Percentiles rank a stretch among this genome's conserved stretches.
Conservation (phyloP, 2,888 invertebrate species). For the Parnassius orleans region DNA sequence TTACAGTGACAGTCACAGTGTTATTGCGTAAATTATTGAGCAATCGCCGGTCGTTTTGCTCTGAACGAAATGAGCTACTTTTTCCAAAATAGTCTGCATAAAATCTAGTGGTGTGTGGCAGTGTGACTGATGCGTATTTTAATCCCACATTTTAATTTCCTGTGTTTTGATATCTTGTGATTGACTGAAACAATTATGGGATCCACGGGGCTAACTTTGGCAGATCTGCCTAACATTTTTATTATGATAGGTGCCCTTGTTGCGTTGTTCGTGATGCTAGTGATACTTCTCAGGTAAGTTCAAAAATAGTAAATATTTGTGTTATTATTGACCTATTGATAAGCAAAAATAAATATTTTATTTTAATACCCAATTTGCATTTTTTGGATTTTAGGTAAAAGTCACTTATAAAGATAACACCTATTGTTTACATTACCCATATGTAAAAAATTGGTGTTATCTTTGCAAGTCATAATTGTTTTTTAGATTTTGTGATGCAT, state of each 20-base stretch:
- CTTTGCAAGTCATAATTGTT: no score
- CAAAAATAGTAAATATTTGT: not conserved
- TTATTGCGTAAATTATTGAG: slow-evolving; percentile 47
- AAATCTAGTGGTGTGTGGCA: slow-evolving; percentile 46
- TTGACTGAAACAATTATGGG: slow-evolving; percentile 53
- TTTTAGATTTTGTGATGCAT: no score
- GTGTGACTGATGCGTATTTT: slow-evolving; percentile 54
- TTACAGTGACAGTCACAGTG: slow-evolving; percentile 44
- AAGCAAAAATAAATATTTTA: no score
- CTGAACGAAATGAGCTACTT: slow-evolving; percentile 34
- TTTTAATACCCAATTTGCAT: no score
- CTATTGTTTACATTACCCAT: no score
- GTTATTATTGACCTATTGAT: not conserved
- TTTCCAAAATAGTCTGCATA: slow-evolving; percentile 44
- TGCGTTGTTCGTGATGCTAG: slow-evolving; percentile 87
- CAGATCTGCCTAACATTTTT: slow-evolving; percentile 88
- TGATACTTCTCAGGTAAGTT: slow-evolving; percentile 87
- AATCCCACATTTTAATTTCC: slow-evolving; percentile 39
- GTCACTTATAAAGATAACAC: no score
- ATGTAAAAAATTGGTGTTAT: no score
- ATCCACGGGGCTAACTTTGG: slow-evolving; percentile 82
- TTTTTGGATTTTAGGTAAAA: no score
- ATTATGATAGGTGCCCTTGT: slow-evolving; percentile 87
- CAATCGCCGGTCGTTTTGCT: slow-evolving; percentile 39
- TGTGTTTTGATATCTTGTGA: slow-evolving; percentile 41